These are phyloP conservation scores for Scomber japonicus DNA, from an alignment of 2,113 vertebrate species.

Conservation along the genomic window DNA sequence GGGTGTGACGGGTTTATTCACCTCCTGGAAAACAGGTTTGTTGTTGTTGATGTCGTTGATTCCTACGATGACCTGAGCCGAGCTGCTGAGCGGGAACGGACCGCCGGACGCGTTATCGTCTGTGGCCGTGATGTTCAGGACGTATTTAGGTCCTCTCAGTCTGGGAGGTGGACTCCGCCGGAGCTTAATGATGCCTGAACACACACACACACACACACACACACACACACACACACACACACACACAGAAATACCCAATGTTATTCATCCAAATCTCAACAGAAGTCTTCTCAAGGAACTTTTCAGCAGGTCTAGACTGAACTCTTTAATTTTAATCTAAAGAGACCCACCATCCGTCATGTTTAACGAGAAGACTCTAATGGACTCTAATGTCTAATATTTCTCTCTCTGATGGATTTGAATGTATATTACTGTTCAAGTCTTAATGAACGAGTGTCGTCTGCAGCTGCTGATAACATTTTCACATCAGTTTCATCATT, in stretches of 20 bases:
- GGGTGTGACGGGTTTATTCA: constrained; percentile 48
- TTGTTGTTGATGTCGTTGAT: constrained; percentile 94
- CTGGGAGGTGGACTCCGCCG: constrained; percentile 86
- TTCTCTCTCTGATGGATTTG: too few species aligned
- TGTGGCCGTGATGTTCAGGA: constrained; percentile 89
- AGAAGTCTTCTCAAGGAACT: too few species aligned
- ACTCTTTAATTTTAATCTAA: not conserved
- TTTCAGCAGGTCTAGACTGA: too few species aligned
- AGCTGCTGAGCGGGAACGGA: constrained; percentile 87
- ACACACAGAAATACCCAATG: too few species aligned
- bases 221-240: not conserved
- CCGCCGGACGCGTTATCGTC: constrained; percentile 91
- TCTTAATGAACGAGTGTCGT: too few species aligned
- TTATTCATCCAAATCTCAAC: too few species aligned
- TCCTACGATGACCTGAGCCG: constrained; percentile 89
- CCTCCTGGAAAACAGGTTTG: constrained; percentile 91
- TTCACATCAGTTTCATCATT: too few species aligned
- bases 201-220: not conserved
- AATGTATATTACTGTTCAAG: too few species aligned
- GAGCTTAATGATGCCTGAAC: constrained; percentile 90
- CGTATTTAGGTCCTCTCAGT: constrained; percentile 86
- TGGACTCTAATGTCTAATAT: too few species aligned
- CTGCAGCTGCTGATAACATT: too few species aligned
- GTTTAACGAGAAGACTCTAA: too few species aligned
- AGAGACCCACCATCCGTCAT: not conserved